Conservation (phyloP, 2,113 vertebrate species). For the Phylloscopus trochiloides region DNA sequence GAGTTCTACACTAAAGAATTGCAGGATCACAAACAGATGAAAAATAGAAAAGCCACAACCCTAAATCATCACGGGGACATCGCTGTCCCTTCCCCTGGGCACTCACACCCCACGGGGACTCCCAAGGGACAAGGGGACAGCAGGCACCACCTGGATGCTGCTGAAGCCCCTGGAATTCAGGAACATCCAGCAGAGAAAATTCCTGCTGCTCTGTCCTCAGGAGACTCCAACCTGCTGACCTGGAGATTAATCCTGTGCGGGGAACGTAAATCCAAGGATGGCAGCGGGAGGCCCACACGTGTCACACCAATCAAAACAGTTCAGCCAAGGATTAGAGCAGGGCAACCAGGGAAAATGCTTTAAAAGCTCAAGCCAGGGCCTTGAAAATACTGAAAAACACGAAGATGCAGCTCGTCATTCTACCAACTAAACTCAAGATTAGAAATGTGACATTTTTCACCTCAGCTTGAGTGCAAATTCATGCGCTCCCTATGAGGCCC, state of each 20-base stretch:
- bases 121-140: not conserved
- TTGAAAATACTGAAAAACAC: not conserved
- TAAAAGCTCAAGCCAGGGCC: not conserved
- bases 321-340: slow-evolving; percentile 6
- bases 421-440: not conserved
- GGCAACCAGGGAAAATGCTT: not conserved
- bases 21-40: not conserved
- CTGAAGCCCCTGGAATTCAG: not conserved
- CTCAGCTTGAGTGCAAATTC: not conserved
- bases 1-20: not conserved
- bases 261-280: not conserved
- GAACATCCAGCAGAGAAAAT: not conserved
- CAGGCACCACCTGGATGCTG: not conserved
- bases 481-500: not conserved
- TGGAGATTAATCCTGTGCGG: slow-evolving; percentile 9
- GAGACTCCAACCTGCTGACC: not conserved
- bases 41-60: rapidly evolving
- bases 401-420: not conserved
- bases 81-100: rapidly evolving
- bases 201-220: slow-evolving; percentile 12
- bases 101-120: not conserved
- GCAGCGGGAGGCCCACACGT: not conserved
- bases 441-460: not conserved
- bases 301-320: slow-evolving; percentile 1
- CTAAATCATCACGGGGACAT: not conserved